Percentiles rank a stretch among this genome's conserved stretches.
Evolutionary conservation across 2,888 invertebrate species (phyloP).

Genomic region (Trissoscelio sp.): DNA sequence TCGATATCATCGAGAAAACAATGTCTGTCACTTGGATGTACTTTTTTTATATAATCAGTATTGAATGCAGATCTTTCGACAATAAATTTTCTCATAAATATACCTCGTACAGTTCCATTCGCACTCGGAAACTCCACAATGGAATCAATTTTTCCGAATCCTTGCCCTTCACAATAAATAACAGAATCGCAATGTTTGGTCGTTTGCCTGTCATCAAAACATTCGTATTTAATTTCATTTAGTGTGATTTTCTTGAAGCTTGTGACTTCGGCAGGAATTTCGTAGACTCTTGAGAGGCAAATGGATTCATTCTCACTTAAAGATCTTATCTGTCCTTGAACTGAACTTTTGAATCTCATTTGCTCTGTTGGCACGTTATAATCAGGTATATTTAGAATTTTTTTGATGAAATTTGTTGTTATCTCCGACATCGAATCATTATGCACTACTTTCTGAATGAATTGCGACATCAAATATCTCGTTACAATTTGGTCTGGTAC

Average conservation of each 20-base stretch:
- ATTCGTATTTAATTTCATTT: slow-evolving; percentile 6
- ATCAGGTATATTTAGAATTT: neutral
- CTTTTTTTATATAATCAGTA: slow-evolving; percentile 3
- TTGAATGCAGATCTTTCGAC: neutral
- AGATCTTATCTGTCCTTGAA: neutral
- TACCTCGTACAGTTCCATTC: neutral
- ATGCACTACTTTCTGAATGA: slow-evolving; percentile 7
- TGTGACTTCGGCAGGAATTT: neutral
- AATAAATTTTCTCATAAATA: neutral
- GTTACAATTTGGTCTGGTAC: slow-evolving; percentile 33
- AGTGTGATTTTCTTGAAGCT: neutral
- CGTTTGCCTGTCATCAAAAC: neutral
- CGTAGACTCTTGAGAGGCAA: neutral
- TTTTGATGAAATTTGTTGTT: slow-evolving; percentile 1
- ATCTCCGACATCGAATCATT: neutral
- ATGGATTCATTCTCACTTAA: neutral
- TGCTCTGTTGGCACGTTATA: neutral
- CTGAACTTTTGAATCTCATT: neutral
- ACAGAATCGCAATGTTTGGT: slow-evolving; percentile 11
- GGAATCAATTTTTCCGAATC: neutral
- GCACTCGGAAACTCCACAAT: neutral
- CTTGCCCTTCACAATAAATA: neutral
- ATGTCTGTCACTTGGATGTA: neutral
- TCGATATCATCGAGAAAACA: neutral
- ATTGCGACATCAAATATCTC: slow-evolving; percentile 29